phyloP scores from a whole-genome alignment of 2,888 invertebrate species.

The Linyphia triangularis region DNA sequence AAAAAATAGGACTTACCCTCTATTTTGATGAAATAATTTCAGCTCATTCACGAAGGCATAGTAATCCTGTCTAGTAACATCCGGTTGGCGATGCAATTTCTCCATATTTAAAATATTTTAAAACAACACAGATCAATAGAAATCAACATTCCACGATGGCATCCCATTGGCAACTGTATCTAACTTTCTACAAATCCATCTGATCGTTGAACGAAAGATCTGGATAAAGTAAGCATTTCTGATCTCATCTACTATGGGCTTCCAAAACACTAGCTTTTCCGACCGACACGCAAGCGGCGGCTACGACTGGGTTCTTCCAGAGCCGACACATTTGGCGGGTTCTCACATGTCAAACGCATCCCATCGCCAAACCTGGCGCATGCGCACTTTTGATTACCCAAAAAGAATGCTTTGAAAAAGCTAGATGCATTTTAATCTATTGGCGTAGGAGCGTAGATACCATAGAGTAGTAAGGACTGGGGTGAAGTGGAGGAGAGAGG shows the following conservation, averaged over 20 bases:
- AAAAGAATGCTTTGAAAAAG: no score
- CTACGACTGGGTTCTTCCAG: constrained; percentile 5
- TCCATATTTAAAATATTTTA: constrained; percentile 67
- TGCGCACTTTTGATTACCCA: background rate
- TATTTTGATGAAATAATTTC: constrained; percentile 92
- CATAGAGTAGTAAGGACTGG: no score
- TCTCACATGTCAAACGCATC: background rate
- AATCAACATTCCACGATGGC: constrained; percentile 38
- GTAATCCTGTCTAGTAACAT: constrained; percentile 88
- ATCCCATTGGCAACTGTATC: constrained; percentile 9
- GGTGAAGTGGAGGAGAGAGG: no score
- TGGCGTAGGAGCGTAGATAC: no score
- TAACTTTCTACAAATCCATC: constrained; percentile 42
- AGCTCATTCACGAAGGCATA: constrained; percentile 91
- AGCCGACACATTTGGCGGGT: constrained; percentile 57
- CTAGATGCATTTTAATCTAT: no score
- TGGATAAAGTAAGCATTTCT: background rate
- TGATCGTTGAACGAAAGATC: constrained; percentile 43
- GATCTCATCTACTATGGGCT: constrained; percentile 5
- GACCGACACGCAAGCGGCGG: constrained; percentile 71
- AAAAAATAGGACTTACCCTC: constrained; percentile 86
- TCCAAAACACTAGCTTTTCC: constrained; percentile 36
- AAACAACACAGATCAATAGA: background rate
- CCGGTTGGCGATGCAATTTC: constrained; percentile 85
- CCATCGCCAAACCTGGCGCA: constrained; percentile 16